Conservation (phyloP, 2,888 invertebrate species). For the Andrena bucephala region DNA sequence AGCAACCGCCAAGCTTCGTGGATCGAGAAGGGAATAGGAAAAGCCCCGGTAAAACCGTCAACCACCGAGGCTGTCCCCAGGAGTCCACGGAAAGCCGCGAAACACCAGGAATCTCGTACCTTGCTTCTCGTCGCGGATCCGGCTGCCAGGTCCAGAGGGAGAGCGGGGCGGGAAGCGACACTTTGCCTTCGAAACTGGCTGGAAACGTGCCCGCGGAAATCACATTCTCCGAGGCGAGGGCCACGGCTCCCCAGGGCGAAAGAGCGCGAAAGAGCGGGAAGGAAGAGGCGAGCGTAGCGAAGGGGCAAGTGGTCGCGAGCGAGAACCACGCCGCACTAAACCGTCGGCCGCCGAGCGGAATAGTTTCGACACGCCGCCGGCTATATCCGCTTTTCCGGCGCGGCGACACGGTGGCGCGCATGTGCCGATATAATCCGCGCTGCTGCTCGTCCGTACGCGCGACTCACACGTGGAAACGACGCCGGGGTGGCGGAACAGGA, state of each 20-base stretch:
- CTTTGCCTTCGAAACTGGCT: no score
- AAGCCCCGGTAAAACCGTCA: no score
- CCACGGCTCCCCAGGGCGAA: neutral
- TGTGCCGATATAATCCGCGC: slow-evolving; percentile 84
- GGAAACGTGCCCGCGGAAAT: no score
- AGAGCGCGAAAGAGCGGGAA: neutral
- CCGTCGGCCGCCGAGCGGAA: slow-evolving; percentile 76
- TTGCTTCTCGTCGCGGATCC: no score
- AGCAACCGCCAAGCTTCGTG: no score
- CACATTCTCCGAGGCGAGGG: no score
- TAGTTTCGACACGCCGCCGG: slow-evolving; percentile 80
- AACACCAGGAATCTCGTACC: no score
- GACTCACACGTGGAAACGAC: slow-evolving; percentile 50
- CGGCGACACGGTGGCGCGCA: slow-evolving; percentile 79
- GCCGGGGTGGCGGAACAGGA: slow-evolving; percentile 16
- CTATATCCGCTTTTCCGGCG: slow-evolving; percentile 71
- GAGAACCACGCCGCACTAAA: slow-evolving; percentile 80
- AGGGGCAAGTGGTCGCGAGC: slow-evolving; percentile 32
- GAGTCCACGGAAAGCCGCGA: no score
- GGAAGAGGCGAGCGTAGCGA: neutral
- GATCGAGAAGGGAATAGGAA: no score
- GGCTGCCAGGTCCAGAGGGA: no score
- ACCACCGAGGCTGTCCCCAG: no score
- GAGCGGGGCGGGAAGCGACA: no score
- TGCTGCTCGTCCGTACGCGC: slow-evolving; percentile 54